Evolutionary conservation across 2,113 vertebrate species (phyloP).

Genomic region (Anguilla rostrata): DNA sequence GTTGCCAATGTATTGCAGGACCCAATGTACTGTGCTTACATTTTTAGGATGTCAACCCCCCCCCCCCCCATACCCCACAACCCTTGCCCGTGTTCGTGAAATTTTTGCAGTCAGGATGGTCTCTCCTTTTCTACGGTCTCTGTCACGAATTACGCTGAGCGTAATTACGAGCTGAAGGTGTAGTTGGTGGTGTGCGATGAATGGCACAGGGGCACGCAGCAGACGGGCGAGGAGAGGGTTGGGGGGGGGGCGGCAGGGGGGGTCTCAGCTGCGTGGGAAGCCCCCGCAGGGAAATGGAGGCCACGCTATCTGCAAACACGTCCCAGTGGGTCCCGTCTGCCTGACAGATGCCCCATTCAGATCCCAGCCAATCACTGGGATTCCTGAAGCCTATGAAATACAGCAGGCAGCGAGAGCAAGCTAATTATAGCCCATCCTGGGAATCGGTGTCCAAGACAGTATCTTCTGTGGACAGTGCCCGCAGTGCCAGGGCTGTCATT

Average conservation of each 20-base stretch:
- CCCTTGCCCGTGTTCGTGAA: too few species aligned
- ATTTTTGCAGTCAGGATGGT: too few species aligned
- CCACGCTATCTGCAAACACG: not conserved
- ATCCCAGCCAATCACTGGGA: not conserved
- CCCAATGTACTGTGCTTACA: too few species aligned
- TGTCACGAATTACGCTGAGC: not conserved
- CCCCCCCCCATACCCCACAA: too few species aligned
- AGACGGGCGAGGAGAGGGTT: too few species aligned
- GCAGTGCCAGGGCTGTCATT: not conserved
- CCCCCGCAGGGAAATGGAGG: not conserved
- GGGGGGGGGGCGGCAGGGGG: not conserved
- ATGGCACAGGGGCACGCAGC: not conserved
- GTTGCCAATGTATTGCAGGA: not conserved
- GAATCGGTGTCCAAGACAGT: not conserved
- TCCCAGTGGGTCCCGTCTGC: not conserved
- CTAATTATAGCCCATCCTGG: constrained; percentile 1
- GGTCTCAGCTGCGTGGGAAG: not conserved
- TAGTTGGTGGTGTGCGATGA: not conserved
- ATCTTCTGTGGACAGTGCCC: not conserved
- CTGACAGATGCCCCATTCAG: not conserved
- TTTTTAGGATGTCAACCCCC: too few species aligned
- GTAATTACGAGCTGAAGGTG: not conserved
- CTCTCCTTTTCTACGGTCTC: too few species aligned
- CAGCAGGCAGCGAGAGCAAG: not conserved
- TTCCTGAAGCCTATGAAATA: not conserved